Evolutionary conservation across 2,888 invertebrate genomes (phyloP).

Genomic region (Polydrusus tereticollis): DNA sequence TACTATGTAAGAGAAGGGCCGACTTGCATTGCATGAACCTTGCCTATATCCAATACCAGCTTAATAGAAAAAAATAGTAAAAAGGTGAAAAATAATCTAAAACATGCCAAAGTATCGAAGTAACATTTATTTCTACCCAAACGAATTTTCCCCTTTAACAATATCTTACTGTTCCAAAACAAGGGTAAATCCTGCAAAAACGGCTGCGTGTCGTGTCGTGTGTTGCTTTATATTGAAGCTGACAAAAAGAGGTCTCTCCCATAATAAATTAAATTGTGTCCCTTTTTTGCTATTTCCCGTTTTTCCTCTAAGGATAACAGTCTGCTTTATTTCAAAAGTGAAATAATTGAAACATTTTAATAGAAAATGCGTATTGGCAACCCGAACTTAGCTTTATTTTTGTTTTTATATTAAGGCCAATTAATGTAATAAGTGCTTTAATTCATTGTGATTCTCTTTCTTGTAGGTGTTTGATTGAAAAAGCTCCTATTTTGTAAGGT

Average conservation of each 20-base stretch:
- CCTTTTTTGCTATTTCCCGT: background rate
- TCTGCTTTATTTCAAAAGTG: background rate
- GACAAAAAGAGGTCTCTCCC: constrained; percentile 2
- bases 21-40: too few species aligned
- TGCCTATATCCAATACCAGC: too few species aligned
- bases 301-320: background rate
- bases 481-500: too few species aligned
- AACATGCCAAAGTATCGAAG: too few species aligned
- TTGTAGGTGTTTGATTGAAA: too few species aligned
- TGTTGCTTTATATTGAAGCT: constrained; percentile 3
- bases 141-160: background rate
- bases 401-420: too few species aligned
- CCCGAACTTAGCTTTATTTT: too few species aligned
- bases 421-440: too few species aligned
- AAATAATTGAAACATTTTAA: background rate
- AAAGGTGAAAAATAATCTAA: too few species aligned
- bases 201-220: background rate
- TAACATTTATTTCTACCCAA: background rate
- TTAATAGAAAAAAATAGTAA: too few species aligned
- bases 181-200: background rate
- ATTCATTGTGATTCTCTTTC: too few species aligned
- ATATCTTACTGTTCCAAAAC: background rate
- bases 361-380: background rate
- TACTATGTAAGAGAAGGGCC: too few species aligned
- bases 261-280: constrained; percentile 6